phyloP scores from a whole-genome alignment of 2,888 invertebrate species.

The Oscheius sp. region DNA sequence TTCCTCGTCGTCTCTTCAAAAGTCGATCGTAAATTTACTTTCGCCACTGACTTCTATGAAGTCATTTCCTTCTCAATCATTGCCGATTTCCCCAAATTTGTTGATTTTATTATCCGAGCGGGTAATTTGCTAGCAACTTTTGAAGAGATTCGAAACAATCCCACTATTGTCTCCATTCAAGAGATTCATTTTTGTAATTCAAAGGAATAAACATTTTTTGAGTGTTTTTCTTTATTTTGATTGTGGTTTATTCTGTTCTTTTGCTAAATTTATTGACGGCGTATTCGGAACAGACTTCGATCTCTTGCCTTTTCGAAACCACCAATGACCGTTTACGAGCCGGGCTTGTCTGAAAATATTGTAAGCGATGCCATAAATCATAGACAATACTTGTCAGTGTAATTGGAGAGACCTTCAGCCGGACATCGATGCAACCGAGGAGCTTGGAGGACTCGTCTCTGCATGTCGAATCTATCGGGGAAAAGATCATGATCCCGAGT shows the following conservation, averaged over 20 bases:
- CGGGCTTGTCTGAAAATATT: slow-evolving; percentile 3
- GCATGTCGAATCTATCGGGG: slow-evolving; percentile 3
- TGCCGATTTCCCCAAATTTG: not conserved
- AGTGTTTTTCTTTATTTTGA: not conserved
- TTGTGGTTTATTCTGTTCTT: too few species aligned
- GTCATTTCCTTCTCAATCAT: slow-evolving; percentile 10
- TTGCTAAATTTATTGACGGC: too few species aligned
- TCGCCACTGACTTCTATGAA: slow-evolving; percentile 1
- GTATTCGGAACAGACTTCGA: slow-evolving; percentile 13
- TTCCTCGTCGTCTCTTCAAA: slow-evolving; percentile 4
- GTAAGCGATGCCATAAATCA: not conserved
- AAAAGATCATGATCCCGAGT: not conserved
- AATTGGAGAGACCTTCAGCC: slow-evolving; percentile 1
- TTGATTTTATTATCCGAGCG: not conserved
- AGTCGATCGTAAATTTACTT: not conserved
- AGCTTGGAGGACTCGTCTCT: not conserved
- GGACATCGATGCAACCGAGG: slow-evolving; percentile 2
- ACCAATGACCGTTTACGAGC: slow-evolving; percentile 17
- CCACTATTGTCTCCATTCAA: not conserved
- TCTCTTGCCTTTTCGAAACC: slow-evolving; percentile 4
- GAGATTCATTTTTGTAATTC: not conserved
- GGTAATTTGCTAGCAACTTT: not conserved
- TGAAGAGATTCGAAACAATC: not conserved
- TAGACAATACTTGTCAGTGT: not conserved
- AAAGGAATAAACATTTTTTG: not conserved